These are phyloP conservation scores for Cephus runcator DNA, from an alignment of 2,888 invertebrate genomes.

Conservation along the genomic window DNA sequence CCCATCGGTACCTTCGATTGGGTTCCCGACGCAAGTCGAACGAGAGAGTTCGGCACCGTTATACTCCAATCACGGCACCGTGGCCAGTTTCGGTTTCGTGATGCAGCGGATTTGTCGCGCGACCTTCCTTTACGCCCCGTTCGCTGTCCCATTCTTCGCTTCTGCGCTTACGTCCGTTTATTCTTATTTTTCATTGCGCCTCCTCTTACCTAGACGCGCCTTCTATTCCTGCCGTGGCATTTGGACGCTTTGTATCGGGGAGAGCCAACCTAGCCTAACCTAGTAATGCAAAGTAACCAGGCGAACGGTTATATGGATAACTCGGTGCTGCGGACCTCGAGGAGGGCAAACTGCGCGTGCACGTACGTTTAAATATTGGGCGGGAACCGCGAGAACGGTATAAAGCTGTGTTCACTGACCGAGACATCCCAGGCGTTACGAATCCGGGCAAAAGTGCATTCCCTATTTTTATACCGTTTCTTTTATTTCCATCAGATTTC, in stretches of 20 bases:
- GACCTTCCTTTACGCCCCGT: not conserved
- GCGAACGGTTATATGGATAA: not conserved
- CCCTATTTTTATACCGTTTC: too few species aligned
- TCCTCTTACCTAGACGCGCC: not conserved
- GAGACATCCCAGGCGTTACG: slow-evolving; percentile 6
- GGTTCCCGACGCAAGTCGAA: not conserved
- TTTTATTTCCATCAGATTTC: not conserved
- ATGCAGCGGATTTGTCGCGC: not conserved
- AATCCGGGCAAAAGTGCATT: not conserved
- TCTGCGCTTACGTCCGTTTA: not conserved
- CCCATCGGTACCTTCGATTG: not conserved
- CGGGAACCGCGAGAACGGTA: not conserved
- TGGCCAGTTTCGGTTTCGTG: not conserved
- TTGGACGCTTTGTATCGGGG: not conserved
- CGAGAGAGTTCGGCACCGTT: not conserved
- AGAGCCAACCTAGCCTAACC: not conserved
- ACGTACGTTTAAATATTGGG: not conserved
- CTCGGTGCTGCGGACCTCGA: not conserved
- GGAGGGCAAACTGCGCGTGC: not conserved
- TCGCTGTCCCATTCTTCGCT: not conserved
- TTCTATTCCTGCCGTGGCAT: not conserved
- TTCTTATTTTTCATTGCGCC: not conserved
- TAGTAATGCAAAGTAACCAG: not conserved
- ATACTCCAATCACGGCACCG: not conserved
- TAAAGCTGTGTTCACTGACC: slow-evolving; percentile 16